Evolutionary conservation across 2,888 invertebrate genomes (phyloP).

Genomic region (Eupeodes luniger): DNA sequence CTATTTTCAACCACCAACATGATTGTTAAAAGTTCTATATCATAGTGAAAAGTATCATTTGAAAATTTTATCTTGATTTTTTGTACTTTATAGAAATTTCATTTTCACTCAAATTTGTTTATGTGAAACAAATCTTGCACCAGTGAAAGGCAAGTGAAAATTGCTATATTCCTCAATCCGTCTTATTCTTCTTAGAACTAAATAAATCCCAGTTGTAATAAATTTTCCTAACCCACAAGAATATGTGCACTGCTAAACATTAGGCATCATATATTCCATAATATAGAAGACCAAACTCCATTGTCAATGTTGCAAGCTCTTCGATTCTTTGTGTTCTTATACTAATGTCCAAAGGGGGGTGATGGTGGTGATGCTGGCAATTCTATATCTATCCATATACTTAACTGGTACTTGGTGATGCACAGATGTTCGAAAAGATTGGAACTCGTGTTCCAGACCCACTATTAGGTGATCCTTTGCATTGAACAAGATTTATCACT

Average conservation of each 20-base stretch:
- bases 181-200: not conserved
- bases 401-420: conserved; percentile 13
- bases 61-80: too few species aligned
- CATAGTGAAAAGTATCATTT: too few species aligned
- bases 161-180: not conserved
- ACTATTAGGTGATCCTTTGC: conserved; percentile 62
- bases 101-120: too few species aligned
- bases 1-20: too few species aligned
- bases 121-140: too few species aligned
- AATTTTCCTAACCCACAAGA: not conserved
- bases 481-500: conserved; percentile 67
- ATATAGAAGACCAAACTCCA: not conserved
- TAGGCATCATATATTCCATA: not conserved
- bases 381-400: not conserved
- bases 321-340: not conserved
- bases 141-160: not conserved
- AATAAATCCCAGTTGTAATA: not conserved
- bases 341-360: too few species aligned
- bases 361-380: conserved; percentile 20
- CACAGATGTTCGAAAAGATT: conserved; percentile 66
- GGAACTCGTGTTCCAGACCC: conserved; percentile 63
- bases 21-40: too few species aligned
- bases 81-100: too few species aligned
- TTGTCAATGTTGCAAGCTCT: not conserved
- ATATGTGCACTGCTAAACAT: not conserved